These are phyloP conservation scores for Rachycentron canadum DNA, from an alignment of 2,797 vertebrate genomes.

Conservation along the genomic window DNA sequence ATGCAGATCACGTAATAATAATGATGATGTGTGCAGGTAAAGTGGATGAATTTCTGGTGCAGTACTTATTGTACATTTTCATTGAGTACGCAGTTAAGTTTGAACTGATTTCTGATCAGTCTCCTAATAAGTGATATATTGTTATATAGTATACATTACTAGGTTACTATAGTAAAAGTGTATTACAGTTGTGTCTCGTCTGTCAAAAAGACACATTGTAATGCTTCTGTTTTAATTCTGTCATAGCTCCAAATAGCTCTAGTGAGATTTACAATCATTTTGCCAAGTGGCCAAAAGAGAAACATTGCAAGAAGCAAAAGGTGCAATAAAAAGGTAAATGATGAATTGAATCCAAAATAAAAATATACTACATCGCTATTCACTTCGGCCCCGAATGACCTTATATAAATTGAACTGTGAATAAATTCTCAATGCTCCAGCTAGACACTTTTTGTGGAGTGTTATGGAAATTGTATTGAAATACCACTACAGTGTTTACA, in stretches of 20 bases:
- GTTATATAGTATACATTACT: background rate
- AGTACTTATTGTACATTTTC: constrained; percentile 18
- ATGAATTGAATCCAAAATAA: constrained; percentile 34
- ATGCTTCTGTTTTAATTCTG: constrained; percentile 20
- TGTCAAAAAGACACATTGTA: constrained; percentile 14
- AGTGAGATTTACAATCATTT: constrained; percentile 38
- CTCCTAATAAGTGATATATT: background rate
- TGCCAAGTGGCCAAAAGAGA: constrained; percentile 35
- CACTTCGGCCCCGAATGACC: constrained; percentile 11
- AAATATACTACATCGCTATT: constrained; percentile 14
- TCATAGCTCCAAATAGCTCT: constrained; percentile 11
- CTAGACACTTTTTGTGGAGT: constrained; percentile 9
- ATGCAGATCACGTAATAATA: constrained; percentile 20
- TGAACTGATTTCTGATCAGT: constrained; percentile 18
- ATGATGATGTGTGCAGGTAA: constrained; percentile 29
- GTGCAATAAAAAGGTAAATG: constrained; percentile 19
- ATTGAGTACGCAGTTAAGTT: background rate
- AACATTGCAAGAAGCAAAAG: constrained; percentile 31
- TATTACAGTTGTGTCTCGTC: background rate
- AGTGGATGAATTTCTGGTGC: constrained; percentile 21
- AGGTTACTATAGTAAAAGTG: background rate
- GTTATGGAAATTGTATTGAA: constrained; percentile 37
- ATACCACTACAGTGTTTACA: constrained; percentile 43
- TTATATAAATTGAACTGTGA: constrained; percentile 17
- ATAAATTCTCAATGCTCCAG: constrained; percentile 10